These are phyloP conservation scores for Megaceryle alcyon DNA, from an alignment of 2,797 vertebrate genomes.

Conservation along the genomic window DNA sequence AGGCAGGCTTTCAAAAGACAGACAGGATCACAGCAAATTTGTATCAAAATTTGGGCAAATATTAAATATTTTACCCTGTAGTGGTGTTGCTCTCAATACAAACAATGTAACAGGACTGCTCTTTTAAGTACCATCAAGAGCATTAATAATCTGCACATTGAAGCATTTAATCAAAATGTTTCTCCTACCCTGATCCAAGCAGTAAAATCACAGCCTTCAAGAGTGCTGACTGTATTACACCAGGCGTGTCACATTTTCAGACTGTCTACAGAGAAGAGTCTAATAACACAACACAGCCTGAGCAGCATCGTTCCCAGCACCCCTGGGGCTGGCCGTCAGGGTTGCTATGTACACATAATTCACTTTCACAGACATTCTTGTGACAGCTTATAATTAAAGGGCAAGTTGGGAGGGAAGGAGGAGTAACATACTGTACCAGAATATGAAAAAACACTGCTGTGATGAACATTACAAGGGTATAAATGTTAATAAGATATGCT, in stretches of 20 bases:
- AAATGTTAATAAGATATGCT: background rate
- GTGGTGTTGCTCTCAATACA: background rate
- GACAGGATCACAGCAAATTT: background rate
- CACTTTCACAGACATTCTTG: slow-evolving; percentile 38
- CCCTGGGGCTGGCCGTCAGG: background rate
- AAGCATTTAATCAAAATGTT: slow-evolving; percentile 52
- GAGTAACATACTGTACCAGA: slow-evolving; percentile 7
- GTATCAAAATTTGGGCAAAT: background rate
- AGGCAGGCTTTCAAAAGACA: background rate
- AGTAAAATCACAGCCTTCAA: slow-evolving; percentile 48
- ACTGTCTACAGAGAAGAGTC: slow-evolving; percentile 16
- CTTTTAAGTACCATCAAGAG: slow-evolving; percentile 22
- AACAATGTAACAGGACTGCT: background rate
- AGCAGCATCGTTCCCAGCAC: background rate
- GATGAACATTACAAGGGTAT: background rate
- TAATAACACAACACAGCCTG: slow-evolving; percentile 19
- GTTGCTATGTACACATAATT: slow-evolving; percentile 23
- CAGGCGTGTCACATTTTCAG: background rate
- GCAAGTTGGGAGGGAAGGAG: background rate
- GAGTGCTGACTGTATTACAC: background rate
- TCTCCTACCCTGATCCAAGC: slow-evolving; percentile 38
- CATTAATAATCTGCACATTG: background rate
- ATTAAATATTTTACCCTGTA: background rate
- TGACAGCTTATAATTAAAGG: slow-evolving; percentile 57
- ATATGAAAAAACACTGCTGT: background rate